A percentile compares a stretch with the other conserved stretches of the same genome.
Conservation (phyloP, 2,113 vertebrate species). For the Craseonycteris thonglongyai region DNA sequence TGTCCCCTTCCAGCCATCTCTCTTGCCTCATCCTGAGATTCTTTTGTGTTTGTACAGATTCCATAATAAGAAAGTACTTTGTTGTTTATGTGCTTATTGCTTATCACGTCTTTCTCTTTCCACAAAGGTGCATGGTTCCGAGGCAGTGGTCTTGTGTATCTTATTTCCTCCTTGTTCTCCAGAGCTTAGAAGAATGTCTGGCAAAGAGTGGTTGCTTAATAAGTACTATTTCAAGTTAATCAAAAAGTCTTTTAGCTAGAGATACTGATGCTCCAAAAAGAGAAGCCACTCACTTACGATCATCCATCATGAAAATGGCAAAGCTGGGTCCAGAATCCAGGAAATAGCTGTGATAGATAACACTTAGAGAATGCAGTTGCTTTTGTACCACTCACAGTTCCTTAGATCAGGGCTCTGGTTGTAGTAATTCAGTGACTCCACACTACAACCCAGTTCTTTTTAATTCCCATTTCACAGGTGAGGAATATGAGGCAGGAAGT, state of each 20-base stretch:
- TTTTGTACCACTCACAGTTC: not conserved
- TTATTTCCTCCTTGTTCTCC: not conserved
- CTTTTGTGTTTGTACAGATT: not conserved
- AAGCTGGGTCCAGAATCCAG: not conserved
- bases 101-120: not conserved
- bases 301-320: not conserved
- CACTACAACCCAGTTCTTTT: not conserved
- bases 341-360: rapidly evolving
- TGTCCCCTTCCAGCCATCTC: rapidly evolving
- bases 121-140: not conserved
- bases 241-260: not conserved
- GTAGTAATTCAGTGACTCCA: not conserved
- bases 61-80: not conserved
- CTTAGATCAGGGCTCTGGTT: not conserved
- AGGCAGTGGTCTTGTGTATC: not conserved
- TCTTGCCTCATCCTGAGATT: rapidly evolving
- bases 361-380: rapidly evolving
- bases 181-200: not conserved
- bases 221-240: not conserved
- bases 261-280: not conserved
- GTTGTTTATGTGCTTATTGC: not conserved
- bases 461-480: not conserved
- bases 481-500: not conserved
- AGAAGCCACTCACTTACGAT: not conserved
- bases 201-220: not conserved